Percentiles rank a stretch among this genome's conserved stretches.
phyloP scores from a whole-genome alignment of 2,113 vertebrate genomes.

The Spilogale gracilis region DNA sequence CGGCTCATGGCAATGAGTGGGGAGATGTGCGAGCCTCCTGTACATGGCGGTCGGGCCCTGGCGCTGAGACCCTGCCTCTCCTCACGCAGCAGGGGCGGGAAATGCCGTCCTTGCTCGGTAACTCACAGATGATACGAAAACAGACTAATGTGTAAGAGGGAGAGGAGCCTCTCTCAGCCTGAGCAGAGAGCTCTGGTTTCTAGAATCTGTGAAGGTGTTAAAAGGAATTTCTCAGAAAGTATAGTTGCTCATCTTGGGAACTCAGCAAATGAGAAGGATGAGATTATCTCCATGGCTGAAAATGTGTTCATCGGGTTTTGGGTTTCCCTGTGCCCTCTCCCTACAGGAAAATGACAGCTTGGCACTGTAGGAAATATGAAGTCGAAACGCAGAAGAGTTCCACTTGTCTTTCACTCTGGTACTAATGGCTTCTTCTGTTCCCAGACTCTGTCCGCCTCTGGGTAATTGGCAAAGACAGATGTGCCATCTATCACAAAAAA shows the following conservation, averaged over 20 bases:
- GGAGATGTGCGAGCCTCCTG: accelerated
- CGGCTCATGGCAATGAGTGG: accelerated
- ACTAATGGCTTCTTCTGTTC: background rate
- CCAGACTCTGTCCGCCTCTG: constrained; percentile 25
- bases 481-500: background rate
- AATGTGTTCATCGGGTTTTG: accelerated
- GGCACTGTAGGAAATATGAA: accelerated
- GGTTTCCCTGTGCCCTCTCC: background rate
- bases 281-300: too few relatives aligned
- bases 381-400: background rate
- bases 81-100: accelerated
- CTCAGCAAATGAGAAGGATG: background rate
- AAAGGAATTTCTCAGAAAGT: background rate
- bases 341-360: accelerated
- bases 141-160: background rate
- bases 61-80: background rate
- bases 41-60: accelerated
- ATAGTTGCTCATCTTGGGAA: accelerated
- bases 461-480: background rate
- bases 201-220: background rate
- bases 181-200: background rate
- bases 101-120: background rate
- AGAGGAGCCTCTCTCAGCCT: background rate
- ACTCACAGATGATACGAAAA: background rate
- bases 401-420: accelerated